Conservation (phyloP, 2,797 vertebrate species). For the Anableps anableps region DNA sequence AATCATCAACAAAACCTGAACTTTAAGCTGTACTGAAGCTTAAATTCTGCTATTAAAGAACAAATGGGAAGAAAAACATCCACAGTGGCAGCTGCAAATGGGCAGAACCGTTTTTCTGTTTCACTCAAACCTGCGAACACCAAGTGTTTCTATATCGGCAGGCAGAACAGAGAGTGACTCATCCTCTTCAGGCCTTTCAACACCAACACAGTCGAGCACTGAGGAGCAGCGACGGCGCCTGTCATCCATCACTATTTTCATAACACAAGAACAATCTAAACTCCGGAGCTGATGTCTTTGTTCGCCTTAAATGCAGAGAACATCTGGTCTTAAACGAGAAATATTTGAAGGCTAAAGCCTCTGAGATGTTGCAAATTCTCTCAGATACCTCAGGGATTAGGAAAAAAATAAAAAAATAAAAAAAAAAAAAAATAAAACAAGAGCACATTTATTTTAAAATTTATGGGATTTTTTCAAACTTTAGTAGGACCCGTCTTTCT, state of each 20-base stretch:
- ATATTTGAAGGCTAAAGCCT: not conserved
- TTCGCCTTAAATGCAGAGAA: conserved; percentile 7
- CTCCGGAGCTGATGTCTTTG: conserved; percentile 22
- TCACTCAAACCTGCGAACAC: conserved; percentile 28
- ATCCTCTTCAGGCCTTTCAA: conserved; percentile 65
- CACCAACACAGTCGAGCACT: conserved; percentile 62
- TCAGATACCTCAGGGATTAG: not conserved
- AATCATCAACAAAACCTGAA: not conserved
- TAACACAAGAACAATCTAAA: conserved; percentile 31
- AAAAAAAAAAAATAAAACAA: no score
- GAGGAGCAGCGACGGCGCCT: conserved; percentile 45
- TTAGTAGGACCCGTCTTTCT: not conserved
- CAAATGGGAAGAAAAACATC: not conserved
- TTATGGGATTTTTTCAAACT: conserved; percentile 7
- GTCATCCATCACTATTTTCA: conserved; percentile 23
- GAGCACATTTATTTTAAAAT: not conserved
- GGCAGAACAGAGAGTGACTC: conserved; percentile 57
- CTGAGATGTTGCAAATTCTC: not conserved
- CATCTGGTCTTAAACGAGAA: not conserved
- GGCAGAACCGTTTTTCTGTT: conserved; percentile 4
- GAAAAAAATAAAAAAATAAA: not conserved
- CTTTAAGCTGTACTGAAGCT: not conserved
- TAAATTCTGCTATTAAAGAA: not conserved
- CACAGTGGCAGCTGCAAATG: conserved; percentile 2
- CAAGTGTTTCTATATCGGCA: conserved; percentile 60